Percentiles rank a stretch among this genome's conserved stretches.
These are phyloP conservation scores for Diadegma fenestrale DNA, from an alignment of 2,888 invertebrate species.

Conservation along the genomic window DNA sequence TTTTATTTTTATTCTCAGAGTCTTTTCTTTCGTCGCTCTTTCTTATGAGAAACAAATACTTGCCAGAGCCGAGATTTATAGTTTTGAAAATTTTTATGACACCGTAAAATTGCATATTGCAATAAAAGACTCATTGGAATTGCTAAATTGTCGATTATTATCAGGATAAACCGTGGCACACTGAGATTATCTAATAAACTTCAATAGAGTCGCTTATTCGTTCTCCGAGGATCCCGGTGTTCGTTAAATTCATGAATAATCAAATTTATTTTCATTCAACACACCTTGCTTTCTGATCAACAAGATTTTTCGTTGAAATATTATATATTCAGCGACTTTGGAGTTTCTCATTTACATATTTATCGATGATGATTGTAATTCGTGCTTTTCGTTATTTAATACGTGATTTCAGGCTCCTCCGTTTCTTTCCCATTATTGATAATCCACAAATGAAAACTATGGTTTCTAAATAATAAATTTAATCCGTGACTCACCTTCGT, in stretches of 20 bases:
- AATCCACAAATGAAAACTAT: background rate
- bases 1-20: background rate
- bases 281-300: background rate
- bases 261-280: constrained; percentile 20
- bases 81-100: constrained; percentile 9
- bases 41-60: background rate
- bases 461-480: background rate
- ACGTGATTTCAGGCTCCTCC: background rate
- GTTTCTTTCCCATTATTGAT: background rate
- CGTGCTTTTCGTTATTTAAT: constrained; percentile 22
- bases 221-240: background rate
- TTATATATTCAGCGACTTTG: constrained; percentile 20
- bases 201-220: background rate
- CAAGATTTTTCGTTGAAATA: constrained; percentile 40
- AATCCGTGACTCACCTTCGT: background rate
- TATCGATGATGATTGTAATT: constrained; percentile 21
- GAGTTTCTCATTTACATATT: constrained; percentile 27
- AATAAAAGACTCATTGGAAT: constrained; percentile 45
- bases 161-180: constrained; percentile 11
- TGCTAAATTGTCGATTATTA: constrained; percentile 42
- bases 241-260: constrained; percentile 51
- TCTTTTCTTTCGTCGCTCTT: background rate
- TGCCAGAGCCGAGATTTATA: background rate
- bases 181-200: constrained; percentile 30
- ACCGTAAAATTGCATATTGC: constrained; percentile 11